A percentile compares a stretch with the other conserved stretches of the same genome.
phyloP scores from a whole-genome alignment of 2,888 invertebrate species.

The Drosophila subquinaria region DNA sequence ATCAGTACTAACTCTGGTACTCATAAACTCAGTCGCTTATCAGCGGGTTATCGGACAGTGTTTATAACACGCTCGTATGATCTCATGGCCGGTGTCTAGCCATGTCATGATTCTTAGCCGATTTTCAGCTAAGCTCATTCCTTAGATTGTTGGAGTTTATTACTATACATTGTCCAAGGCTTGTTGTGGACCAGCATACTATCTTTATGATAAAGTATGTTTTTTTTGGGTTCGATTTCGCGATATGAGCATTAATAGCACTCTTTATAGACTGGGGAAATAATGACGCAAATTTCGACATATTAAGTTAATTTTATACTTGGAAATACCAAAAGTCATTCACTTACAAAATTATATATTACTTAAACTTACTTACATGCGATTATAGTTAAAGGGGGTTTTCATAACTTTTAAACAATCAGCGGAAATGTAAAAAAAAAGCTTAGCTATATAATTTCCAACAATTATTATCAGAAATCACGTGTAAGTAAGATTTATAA shows the following conservation, averaged over 20 bases:
- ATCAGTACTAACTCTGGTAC: constrained; percentile 39
- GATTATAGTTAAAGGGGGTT: neutral
- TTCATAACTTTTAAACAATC: neutral
- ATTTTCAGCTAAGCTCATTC: constrained; percentile 29
- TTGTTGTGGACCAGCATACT: constrained; percentile 13
- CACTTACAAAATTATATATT: neutral
- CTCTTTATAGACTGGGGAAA: neutral
- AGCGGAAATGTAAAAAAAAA: constrained; percentile 8
- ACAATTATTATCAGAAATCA: neutral
- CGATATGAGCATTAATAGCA: constrained; percentile 31
- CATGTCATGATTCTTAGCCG: constrained; percentile 61
- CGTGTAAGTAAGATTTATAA: neutral
- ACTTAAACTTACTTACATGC: neutral
- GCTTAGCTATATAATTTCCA: neutral
- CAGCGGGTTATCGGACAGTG: constrained; percentile 51
- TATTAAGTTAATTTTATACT: neutral
- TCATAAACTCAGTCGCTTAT: constrained; percentile 43
- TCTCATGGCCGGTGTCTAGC: constrained; percentile 50
- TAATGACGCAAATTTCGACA: neutral
- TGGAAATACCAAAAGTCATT: neutral
- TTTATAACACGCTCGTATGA: constrained; percentile 49
- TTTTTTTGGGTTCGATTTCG: constrained; percentile 19
- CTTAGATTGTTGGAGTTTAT: constrained; percentile 32
- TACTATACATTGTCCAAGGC: constrained; percentile 39
- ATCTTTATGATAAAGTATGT: constrained; percentile 28